Evolutionary conservation across 2,888 invertebrate species (phyloP).

Genomic region (Erannis defoliaria): DNA sequence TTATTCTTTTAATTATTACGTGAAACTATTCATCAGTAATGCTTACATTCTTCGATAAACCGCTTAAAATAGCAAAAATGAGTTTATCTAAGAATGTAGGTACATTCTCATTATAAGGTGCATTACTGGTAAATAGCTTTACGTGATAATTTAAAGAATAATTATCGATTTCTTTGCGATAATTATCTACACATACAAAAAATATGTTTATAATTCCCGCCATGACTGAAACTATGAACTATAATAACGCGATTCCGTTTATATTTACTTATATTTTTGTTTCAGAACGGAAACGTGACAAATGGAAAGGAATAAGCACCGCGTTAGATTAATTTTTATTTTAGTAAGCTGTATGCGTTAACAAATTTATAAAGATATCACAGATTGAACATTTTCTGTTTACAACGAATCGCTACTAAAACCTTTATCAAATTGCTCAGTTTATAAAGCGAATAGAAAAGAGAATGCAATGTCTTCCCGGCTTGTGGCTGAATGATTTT

Average conservation of each 20-base stretch:
- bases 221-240: neutral
- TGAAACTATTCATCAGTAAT: no score
- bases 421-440: slow-evolving; percentile 31
- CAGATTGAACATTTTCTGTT: slow-evolving; percentile 48
- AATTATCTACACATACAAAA: no score
- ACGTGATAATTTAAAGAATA: no score
- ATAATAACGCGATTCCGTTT: no score
- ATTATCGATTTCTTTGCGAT: no score
- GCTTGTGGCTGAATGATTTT: slow-evolving; percentile 41
- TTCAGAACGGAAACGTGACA: slow-evolving; percentile 74
- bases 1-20: no score
- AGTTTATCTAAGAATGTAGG: no score
- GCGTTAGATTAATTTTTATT: neutral
- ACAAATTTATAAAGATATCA: neutral
- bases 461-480: slow-evolving; percentile 46
- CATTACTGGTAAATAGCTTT: no score
- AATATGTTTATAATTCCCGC: no score
- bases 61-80: no score
- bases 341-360: neutral
- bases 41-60: no score
- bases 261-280: slow-evolving; percentile 43
- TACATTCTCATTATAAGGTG: no score
- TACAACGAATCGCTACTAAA: slow-evolving; percentile 52
- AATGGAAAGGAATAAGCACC: slow-evolving; percentile 72
- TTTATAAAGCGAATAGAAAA: slow-evolving; percentile 35